These are phyloP conservation scores for Chrysolina americana DNA, from an alignment of 2,888 invertebrate species.

Conservation along the genomic window DNA sequence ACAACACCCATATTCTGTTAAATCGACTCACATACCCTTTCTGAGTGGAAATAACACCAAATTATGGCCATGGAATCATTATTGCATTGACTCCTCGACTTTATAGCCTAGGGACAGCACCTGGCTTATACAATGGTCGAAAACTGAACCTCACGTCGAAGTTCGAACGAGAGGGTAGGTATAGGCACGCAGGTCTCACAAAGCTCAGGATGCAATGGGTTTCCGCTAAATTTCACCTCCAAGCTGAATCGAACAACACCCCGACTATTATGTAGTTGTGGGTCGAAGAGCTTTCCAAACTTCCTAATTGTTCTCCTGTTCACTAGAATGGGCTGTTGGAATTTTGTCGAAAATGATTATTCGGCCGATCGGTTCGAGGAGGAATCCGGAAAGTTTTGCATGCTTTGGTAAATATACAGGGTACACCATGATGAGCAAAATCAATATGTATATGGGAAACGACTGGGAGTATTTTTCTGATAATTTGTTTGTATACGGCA, in stretches of 20 bases:
- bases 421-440: too few species aligned
- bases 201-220: background rate
- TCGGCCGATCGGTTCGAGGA: background rate
- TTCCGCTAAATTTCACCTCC: constrained; percentile 28
- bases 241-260: background rate
- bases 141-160: background rate
- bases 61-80: too few species aligned
- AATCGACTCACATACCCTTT: too few species aligned
- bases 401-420: too few species aligned
- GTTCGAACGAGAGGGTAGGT: background rate
- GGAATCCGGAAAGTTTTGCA: background rate
- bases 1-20: too few species aligned
- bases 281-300: constrained; percentile 31
- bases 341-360: background rate
- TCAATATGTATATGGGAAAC: too few species aligned
- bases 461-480: too few species aligned
- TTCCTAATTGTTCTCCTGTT: constrained; percentile 25
- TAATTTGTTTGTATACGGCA: too few species aligned
- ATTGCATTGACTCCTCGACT: too few species aligned
- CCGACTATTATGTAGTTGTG: constrained; percentile 27
- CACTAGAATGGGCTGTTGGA: background rate
- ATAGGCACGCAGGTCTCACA: background rate
- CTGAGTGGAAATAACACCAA: too few species aligned
- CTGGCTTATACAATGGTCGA: background rate
- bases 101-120: too few species aligned